Evolutionary conservation across 2,888 invertebrate genomes (phyloP).

Genomic region (Lasioglossum leucozonium): DNA sequence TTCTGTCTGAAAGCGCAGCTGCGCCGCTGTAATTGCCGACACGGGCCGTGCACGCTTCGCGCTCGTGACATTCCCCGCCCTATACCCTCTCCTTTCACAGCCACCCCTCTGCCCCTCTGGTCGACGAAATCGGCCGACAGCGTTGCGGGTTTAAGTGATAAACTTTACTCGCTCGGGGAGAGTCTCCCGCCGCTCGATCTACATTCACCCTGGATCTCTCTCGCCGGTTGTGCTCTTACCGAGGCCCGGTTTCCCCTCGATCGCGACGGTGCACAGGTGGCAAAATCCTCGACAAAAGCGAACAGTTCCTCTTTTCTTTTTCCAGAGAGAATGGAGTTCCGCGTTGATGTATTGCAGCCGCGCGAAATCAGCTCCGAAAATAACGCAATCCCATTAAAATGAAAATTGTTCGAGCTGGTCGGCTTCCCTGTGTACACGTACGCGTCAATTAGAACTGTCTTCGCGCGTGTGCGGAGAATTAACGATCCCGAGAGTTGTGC

Average conservation of each 20-base stretch:
- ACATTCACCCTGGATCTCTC: background rate
- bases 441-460: background rate
- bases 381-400: background rate
- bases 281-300: background rate
- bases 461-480: background rate
- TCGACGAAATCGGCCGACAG: conserved; percentile 42
- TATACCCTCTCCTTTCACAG: too few relatives aligned
- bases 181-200: background rate
- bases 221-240: background rate
- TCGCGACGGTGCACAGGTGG: background rate
- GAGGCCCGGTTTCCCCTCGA: background rate
- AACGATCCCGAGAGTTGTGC: background rate
- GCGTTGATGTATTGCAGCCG: too few relatives aligned
- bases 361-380: background rate
- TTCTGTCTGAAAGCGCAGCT: conserved; percentile 70
- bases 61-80: conserved; percentile 42
- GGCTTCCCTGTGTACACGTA: background rate
- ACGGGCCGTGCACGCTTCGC: conserved; percentile 26
- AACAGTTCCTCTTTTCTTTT: background rate
- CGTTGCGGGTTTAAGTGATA: conserved; percentile 49
- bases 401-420: background rate
- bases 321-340: background rate
- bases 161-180: conserved; percentile 41
- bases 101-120: background rate
- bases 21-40: conserved; percentile 62